Conservation (phyloP, 2,888 invertebrate species). For the Cartodere bifasciata region DNA sequence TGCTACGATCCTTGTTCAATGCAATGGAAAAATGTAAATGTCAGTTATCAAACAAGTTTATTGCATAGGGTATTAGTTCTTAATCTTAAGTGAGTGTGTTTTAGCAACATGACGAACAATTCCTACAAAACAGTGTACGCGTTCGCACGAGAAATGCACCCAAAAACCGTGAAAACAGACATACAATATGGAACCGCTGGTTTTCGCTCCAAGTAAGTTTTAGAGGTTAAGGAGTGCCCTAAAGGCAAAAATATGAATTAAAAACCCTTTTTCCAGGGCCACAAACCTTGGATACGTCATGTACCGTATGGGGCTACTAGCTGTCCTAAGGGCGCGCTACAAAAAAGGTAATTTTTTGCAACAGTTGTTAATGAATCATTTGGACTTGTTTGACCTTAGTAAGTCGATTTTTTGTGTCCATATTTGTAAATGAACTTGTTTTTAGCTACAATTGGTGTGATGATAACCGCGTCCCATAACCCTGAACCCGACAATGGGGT, state of each 20-base stretch:
- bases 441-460: conserved; percentile 77
- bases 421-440: conserved; percentile 9
- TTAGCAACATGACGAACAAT: conserved; percentile 22
- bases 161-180: conserved; percentile 50
- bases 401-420: conserved; percentile 3
- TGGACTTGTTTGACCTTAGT: neutral
- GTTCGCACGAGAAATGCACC: conserved; percentile 67
- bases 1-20: too few relatives aligned
- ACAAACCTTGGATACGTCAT: conserved; percentile 78
- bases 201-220: conserved; percentile 64
- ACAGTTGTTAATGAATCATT: too few relatives aligned
- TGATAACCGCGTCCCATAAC: conserved; percentile 99
- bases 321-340: conserved; percentile 73
- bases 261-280: conserved; percentile 45
- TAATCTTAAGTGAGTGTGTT: too few relatives aligned
- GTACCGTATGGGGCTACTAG: conserved; percentile 88
- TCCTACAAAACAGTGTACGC: conserved; percentile 53
- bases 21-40: too few relatives aligned
- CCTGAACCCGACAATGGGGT: conserved; percentile 93
- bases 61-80: too few relatives aligned
- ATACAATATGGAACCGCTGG: conserved; percentile 79
- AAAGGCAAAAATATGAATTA: conserved; percentile 12
- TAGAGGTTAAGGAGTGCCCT: conserved; percentile 13
- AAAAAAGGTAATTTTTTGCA: conserved; percentile 58
- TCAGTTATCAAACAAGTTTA: too few relatives aligned